Conservation (phyloP, 2,888 invertebrate genomes). For the Osedax fenrisi region DNA sequence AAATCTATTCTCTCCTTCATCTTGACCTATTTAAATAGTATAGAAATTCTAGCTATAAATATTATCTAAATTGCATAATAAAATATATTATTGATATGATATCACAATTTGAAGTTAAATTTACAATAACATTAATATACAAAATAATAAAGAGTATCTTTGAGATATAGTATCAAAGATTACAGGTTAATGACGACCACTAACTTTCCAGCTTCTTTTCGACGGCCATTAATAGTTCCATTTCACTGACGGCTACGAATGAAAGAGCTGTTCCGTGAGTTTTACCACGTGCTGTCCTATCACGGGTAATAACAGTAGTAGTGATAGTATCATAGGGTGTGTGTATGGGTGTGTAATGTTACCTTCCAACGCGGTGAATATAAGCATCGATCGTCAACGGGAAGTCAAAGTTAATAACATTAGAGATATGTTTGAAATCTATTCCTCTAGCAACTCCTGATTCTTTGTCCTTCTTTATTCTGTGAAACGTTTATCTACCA, state of each 20-base stretch:
- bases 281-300: constrained; percentile 54
- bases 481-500: too few relatives aligned
- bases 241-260: constrained; percentile 72
- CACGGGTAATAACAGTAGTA: too few relatives aligned
- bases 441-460: constrained; percentile 91
- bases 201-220: constrained; percentile 52
- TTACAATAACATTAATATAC: too few relatives aligned
- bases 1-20: constrained; percentile 44
- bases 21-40: constrained; percentile 34
- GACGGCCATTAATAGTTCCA: constrained; percentile 60
- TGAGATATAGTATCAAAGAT: too few relatives aligned
- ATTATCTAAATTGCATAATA: background rate
- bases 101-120: background rate
- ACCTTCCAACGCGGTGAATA: constrained; percentile 79
- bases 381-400: constrained; percentile 77
- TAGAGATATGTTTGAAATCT: constrained; percentile 91
- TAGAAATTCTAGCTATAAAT: background rate
- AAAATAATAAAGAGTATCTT: too few relatives aligned
- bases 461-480: constrained; percentile 69
- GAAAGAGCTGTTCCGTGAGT: constrained; percentile 57
- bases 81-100: background rate
- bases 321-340: too few relatives aligned
- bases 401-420: constrained; percentile 97
- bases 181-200: too few relatives aligned
- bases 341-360: too few relatives aligned